A percentile compares a stretch with the other conserved stretches of the same genome.
These are phyloP conservation scores for Azorinus chamasolen DNA, from an alignment of 2,888 invertebrate genomes.

Conservation along the genomic window DNA sequence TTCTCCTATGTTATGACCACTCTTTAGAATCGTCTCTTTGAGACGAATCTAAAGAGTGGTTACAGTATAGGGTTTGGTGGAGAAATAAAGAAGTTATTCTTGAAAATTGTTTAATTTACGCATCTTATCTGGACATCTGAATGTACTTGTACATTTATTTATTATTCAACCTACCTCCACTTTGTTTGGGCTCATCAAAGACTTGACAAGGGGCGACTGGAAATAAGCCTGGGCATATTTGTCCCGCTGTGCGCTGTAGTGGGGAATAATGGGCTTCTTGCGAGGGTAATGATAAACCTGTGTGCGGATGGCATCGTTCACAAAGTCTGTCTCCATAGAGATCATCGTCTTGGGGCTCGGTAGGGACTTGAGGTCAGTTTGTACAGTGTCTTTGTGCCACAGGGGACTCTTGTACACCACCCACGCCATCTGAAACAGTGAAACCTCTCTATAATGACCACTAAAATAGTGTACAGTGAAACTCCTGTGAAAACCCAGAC, in stretches of 20 bases:
- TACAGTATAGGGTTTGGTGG: too few relatives aligned
- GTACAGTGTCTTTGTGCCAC: conserved; percentile 74
- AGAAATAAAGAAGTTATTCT: too few relatives aligned
- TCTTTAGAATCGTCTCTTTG: too few relatives aligned
- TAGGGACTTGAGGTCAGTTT: conserved; percentile 62
- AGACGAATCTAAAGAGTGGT: too few relatives aligned
- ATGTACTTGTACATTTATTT: too few relatives aligned
- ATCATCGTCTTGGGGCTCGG: conserved; percentile 49
- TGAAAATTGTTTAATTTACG: too few relatives aligned
- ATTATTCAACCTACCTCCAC: conserved; percentile 16
- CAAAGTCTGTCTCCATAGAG: conserved; percentile 66
- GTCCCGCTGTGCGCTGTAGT: conserved; percentile 78
- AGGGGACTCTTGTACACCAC: conserved; percentile 76
- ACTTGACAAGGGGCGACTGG: conserved; percentile 74
- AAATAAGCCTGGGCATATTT: conserved; percentile 79
- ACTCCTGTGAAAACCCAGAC: too few relatives aligned
- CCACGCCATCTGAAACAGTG: conserved; percentile 66
- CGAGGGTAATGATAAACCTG: conserved; percentile 59
- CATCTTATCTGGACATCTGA: too few relatives aligned
- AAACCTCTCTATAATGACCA: too few relatives aligned
- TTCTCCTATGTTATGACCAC: too few relatives aligned
- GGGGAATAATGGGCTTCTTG: conserved; percentile 80
- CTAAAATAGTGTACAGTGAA: too few relatives aligned
- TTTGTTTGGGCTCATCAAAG: conserved; percentile 56
- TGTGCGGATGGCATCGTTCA: conserved; percentile 75